Base-by-base conservation (phyloP, 2,888 invertebrate genomes). In the Rhingia campestris region DNA sequence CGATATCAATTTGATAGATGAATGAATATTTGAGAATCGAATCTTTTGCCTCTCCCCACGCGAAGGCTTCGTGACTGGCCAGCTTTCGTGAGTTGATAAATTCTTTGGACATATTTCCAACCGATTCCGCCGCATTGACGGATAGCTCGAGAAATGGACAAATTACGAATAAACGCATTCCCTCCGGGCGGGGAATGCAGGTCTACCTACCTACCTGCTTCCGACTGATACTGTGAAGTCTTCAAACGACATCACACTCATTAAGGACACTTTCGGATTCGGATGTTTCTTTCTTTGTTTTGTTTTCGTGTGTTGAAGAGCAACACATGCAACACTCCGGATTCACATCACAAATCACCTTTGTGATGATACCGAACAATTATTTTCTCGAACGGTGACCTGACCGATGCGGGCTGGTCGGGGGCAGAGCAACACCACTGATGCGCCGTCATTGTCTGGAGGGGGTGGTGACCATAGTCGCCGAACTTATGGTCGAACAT, bases 341-440 rank as follows among this genome's bases (percentile, higher is more conserved):
- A 70, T 54, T 77, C 77, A 47, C 56, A 82, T 67, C 67, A 67
- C 69, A 69, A 76, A 79, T 70, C 73, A 64, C 59, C 69, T 84
- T 37, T 79, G 73, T 79, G 82, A 84, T 84, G 82, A 84, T 84
- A 79, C 82, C 82, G 82, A 84, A 84, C 82, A 84, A 84, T 84
- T 84, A 84, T 73, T 12, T 49, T 12, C 37, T 45, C 54, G 54
- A 43, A 3, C 6, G 43, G 51, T 70, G 58, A 70, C 63, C 81
- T 49, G 39, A 74, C 43, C 49, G 30, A 12, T 63, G 49, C 58
- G 53, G 58, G 45, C 66, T 79, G 54, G 54, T 22, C 35, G 37
- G 14, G 47, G 49, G 64, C 47, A 30, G 59, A 22, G 22, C 22
- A 22, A 22, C 22, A 22, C 30, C 33, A 30, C 32, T 43, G 63